Evolutionary conservation across 2,797 vertebrate genomes (phyloP).

Genomic region (Rallus crepitans): DNA sequence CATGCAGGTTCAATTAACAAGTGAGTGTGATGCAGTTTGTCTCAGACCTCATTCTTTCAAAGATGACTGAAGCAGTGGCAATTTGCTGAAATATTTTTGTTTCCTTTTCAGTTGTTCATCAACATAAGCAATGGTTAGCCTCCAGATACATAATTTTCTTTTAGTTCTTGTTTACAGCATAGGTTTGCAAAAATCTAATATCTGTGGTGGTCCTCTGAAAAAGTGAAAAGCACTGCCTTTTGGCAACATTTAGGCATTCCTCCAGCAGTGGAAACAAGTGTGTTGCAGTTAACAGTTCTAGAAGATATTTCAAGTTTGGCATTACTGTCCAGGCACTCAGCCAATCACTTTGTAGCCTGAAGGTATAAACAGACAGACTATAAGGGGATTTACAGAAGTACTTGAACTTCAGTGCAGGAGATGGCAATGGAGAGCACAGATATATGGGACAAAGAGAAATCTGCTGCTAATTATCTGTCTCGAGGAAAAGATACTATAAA

Average conservation of each 20-base stretch:
- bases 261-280: not conserved
- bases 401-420: conserved; percentile 8
- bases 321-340: not conserved
- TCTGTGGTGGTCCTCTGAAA: not conserved
- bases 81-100: not conserved
- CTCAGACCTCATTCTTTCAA: not conserved
- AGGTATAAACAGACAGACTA: conserved; percentile 26
- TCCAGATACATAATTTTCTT: not conserved
- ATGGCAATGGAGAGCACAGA: conserved; percentile 9
- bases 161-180: not conserved
- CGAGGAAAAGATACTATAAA: conserved; percentile 4
- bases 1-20: not conserved
- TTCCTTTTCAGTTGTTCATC: not conserved
- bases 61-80: not conserved
- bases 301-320: conserved; percentile 44
- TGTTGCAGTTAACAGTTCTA: not conserved
- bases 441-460: not conserved
- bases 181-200: not conserved
- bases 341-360: conserved; percentile 36
- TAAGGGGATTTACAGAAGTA: conserved; percentile 6
- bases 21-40: not conserved
- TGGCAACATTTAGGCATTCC: not conserved
- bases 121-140: not conserved
- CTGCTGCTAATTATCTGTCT: conserved; percentile 9
- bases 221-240: not conserved